phyloP scores from a whole-genome alignment of 2,797 vertebrate genomes.

The Menidia menidia region DNA sequence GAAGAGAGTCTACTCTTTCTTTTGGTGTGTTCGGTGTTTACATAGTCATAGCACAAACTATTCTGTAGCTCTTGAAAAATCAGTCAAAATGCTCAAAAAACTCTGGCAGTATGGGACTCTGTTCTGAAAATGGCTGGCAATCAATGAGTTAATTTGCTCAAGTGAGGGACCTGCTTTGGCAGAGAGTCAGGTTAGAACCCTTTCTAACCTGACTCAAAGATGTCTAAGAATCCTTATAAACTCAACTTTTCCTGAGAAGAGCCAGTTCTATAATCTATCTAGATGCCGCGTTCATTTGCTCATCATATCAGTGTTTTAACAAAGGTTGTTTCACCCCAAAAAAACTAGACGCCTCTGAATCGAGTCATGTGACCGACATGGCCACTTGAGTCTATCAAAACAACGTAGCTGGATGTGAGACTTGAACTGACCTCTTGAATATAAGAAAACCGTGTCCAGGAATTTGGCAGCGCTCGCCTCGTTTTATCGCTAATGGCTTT shows the following conservation, averaged over 20 bases:
- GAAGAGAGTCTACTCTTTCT: no score
- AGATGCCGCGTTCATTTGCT: no score
- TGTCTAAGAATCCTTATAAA: no score
- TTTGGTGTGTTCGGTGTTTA: no score
- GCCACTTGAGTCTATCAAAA: slow-evolving; percentile 39
- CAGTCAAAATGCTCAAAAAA: no score
- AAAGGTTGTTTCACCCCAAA: slow-evolving; percentile 7
- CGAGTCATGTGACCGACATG: slow-evolving; percentile 26
- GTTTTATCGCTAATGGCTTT: slow-evolving; percentile 25
- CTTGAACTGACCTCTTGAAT: slow-evolving; percentile 41
- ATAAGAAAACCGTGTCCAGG: slow-evolving; percentile 47
- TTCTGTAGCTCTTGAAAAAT: no score
- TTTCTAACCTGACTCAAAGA: no score
- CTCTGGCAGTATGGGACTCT: no score
- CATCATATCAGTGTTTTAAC: not conserved
- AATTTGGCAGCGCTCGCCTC: slow-evolving; percentile 35
- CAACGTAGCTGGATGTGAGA: slow-evolving; percentile 40
- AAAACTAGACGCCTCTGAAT: slow-evolving; percentile 17
- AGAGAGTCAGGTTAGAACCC: not conserved
- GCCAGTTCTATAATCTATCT: no score
- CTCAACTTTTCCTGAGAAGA: no score
- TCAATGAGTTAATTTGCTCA: slow-evolving; percentile 28
- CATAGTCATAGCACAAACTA: no score
- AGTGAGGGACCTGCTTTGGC: slow-evolving; percentile 32
- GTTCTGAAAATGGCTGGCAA: no score